These are phyloP conservation scores for Sus cebifrons DNA, from an alignment of 2,797 vertebrate species.

Conservation along the genomic window DNA sequence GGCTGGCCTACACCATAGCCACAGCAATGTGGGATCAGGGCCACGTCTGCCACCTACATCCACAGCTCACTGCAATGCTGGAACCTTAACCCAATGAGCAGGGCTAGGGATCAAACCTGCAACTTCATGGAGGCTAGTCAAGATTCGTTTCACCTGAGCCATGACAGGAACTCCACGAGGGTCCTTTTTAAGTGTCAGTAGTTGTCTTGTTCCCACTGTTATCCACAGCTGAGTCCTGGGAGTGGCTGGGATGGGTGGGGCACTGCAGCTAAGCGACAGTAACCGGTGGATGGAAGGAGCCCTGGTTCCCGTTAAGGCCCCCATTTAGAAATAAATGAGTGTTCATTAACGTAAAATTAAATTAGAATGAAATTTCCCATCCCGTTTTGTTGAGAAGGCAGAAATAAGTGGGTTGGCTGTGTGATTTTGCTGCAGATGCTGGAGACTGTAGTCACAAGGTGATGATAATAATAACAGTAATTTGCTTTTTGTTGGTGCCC, in stretches of 20 bases:
- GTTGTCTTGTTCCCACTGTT: background rate
- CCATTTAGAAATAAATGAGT: slow-evolving; percentile 86
- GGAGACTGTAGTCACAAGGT: background rate
- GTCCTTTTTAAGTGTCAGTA: background rate
- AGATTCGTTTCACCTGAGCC: too few species aligned
- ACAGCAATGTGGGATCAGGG: too few species aligned
- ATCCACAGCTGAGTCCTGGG: background rate
- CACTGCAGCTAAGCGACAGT: slow-evolving; percentile 75
- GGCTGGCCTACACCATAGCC: too few species aligned
- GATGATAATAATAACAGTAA: slow-evolving; percentile 29
- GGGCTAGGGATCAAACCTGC: too few species aligned
- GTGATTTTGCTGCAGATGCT: slow-evolving; percentile 26
- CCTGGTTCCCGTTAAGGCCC: slow-evolving; percentile 74
- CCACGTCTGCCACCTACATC: too few species aligned
- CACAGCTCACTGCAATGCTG: too few species aligned
- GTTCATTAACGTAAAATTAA: slow-evolving; percentile 84
- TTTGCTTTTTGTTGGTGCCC: slow-evolving; percentile 55
- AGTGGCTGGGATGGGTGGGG: slow-evolving; percentile 49
- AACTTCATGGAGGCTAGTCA: too few species aligned
- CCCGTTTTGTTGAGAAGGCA: slow-evolving; percentile 82
- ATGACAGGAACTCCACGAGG: too few species aligned
- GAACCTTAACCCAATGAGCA: too few species aligned
- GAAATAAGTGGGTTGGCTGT: slow-evolving; percentile 66
- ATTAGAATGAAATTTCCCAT: slow-evolving; percentile 78
- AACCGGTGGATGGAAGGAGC: slow-evolving; percentile 82